Evolutionary conservation across 2,888 invertebrate genomes (phyloP).

Genomic region (Crocallis elinguaria): DNA sequence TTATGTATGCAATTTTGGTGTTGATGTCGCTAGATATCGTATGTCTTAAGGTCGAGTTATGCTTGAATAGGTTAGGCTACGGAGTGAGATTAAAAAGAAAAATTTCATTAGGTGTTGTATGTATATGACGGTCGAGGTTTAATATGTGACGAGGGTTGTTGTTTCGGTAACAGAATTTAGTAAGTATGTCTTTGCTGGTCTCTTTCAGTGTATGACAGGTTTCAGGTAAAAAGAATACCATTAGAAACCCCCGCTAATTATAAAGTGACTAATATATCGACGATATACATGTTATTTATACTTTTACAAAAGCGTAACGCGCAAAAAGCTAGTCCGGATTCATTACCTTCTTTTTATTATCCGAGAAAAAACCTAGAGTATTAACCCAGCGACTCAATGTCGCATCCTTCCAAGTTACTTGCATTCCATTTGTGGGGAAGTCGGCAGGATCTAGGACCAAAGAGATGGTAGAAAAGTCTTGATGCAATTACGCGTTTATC

Average conservation of each 20-base stretch:
- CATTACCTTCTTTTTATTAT: background rate
- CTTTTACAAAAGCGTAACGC: too few relatives aligned
- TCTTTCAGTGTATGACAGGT: background rate
- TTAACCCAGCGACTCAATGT: background rate
- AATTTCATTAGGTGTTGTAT: constrained; percentile 24
- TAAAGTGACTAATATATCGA: too few relatives aligned
- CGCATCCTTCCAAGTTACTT: background rate
- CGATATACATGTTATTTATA: too few relatives aligned
- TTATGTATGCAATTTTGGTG: constrained; percentile 32
- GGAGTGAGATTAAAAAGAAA: constrained; percentile 30
- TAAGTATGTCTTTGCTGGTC: background rate
- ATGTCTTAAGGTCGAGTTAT: constrained; percentile 35
- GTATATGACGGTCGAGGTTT: constrained; percentile 7
- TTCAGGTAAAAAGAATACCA: too few relatives aligned
- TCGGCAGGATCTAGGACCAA: constrained; percentile 6
- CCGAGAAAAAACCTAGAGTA: background rate
- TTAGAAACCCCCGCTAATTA: too few relatives aligned
- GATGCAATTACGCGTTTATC: background rate
- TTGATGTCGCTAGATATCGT: constrained; percentile 37
- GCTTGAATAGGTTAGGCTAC: constrained; percentile 40
- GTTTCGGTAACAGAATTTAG: background rate
- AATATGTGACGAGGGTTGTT: background rate
- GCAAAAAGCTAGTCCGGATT: too few relatives aligned
- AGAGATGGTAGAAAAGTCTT: background rate
- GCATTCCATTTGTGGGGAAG: background rate